Evolutionary conservation across 2,113 vertebrate species (phyloP), one percentile per base, ranked within the genome.

Genomic region (Anoura caudifer): DNA sequence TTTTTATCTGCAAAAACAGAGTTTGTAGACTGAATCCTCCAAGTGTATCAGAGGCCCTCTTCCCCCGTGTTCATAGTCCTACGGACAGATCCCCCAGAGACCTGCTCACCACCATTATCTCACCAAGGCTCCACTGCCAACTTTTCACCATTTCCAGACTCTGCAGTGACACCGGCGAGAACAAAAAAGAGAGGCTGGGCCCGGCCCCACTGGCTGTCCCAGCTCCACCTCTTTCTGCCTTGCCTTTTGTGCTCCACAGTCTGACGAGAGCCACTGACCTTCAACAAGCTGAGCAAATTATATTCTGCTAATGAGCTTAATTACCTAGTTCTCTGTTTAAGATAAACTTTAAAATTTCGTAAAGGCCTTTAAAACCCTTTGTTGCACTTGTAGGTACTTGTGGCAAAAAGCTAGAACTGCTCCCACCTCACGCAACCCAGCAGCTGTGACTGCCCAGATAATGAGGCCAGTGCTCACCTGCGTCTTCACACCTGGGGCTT

Each of bases 291-390:
- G 93, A 94, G 75, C 90, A 91, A 97, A 89, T 94, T 89, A 96
- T 96, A 92, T 91, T 91, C 94, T 93, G 82, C 95, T 97, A 97
- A 97, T 96, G 95, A 97, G 95, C 89, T 94, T 96, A 94, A 97
- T 97, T 97, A 96, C 47, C 73, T 67, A 63, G 67, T 65, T 95
- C 89, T 96, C 82, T 70, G 87, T 94, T 91, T 95, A 96, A 89
- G 75, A 91, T 80, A 47, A 88, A 93, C 72, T 92, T 96, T 70
- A 73, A 76, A 67, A 33, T 92, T 80, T 89, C 94, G 47, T 45
- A 92, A 86, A 94, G 91, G 24, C 61, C 67, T 94, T 95, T 52
- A 13, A 96, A 94, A 72, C 77, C 85, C 76, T 96, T 80, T 87
- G 86, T 72, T 59, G 84, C 3, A 65, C 47, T 9, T 67, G 65